Evolutionary conservation across 2,888 invertebrate genomes (phyloP), one percentile per base, ranked within the genome.

Genomic region (Rotaria macrura): DNA sequence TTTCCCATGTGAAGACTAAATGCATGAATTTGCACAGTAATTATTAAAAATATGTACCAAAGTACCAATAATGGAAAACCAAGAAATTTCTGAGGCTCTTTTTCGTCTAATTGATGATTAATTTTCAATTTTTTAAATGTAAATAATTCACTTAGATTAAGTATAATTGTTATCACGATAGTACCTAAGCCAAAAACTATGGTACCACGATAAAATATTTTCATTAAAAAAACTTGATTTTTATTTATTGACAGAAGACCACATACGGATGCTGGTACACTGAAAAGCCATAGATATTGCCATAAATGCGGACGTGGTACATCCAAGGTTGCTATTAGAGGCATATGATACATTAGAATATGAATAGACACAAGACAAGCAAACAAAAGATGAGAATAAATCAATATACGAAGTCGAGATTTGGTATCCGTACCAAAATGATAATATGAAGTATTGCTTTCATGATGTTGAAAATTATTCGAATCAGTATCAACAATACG

Each of bases 211-310:
- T 95, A 93, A 89, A 95, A 96, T 52, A 90, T 90, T 87, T 89
- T 89, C 84, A 91, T 87, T 14, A 91, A 87, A 34, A 89, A 88
- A 23, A 94, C 93, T 89, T 94, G 94, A 92, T 97, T 97, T 88
- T 93, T 94, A 88, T 95, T 94, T 88, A 95, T 93, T 65, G 97
- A 95, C 54, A 95, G 93, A 85, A 96, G 92, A 10, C 95, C 96
- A 86, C 96, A 92, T 91, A 96, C 94, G 25, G 95, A 95, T 65
- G 95, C 93, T 54, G 95, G 91, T 86, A 96, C 92, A 88, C 96
- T 96, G 40, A 94, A 91, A 88, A 95, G 94, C 96, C 97, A 97
- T 89, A 95, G 93, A 91, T 96, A 97, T 91, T 97, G 97, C 97
- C 97, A 97, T 92, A 94, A 93, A 84, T 95, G 91, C 2, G 95